Conservation (phyloP, 1,140 invertebrate genomes). For the Melitaea cinxia region DNA sequence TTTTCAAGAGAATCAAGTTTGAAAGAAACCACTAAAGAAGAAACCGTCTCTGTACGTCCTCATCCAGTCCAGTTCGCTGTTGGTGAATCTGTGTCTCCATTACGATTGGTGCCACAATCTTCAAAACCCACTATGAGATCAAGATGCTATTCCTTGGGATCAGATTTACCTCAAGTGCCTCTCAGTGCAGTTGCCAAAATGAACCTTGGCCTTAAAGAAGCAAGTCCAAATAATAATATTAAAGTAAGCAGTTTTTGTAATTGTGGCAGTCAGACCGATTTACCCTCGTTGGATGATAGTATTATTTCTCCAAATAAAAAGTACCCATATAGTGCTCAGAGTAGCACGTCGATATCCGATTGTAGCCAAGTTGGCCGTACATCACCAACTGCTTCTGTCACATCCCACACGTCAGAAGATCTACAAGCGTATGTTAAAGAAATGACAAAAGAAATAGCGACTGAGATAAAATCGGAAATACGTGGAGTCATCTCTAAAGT, state of each 20-base stretch:
- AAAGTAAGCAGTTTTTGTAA: slow-evolving; percentile 83
- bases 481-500: slow-evolving; percentile 90
- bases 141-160: slow-evolving; percentile 84
- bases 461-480: slow-evolving; percentile 91
- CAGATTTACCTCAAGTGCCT: slow-evolving; percentile 80
- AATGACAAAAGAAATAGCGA: slow-evolving; percentile 89
- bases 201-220: slow-evolving; percentile 83
- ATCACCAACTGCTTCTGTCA: slow-evolving; percentile 82
- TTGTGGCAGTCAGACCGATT: slow-evolving; percentile 87
- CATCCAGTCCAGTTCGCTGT: slow-evolving; percentile 85
- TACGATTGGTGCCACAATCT: slow-evolving; percentile 63
- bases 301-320: slow-evolving; percentile 81
- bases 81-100: slow-evolving; percentile 84
- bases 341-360: slow-evolving; percentile 77
- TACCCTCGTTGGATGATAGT: slow-evolving; percentile 83
- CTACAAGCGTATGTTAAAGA: slow-evolving; percentile 88
- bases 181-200: slow-evolving; percentile 84
- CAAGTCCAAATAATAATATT: slow-evolving; percentile 64
- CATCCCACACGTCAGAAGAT: slow-evolving; percentile 84
- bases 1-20: slow-evolving; percentile 76
- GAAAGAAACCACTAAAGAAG: slow-evolving; percentile 65
- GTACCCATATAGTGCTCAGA: slow-evolving; percentile 75
- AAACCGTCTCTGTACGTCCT: slow-evolving; percentile 52
- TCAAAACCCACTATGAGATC: slow-evolving; percentile 66
- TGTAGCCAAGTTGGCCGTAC: slow-evolving; percentile 83